Percentiles rank a stretch among this genome's conserved stretches.
Conservation (phyloP, 2,113 vertebrate species). For the Gnathonemus longibarbis region DNA sequence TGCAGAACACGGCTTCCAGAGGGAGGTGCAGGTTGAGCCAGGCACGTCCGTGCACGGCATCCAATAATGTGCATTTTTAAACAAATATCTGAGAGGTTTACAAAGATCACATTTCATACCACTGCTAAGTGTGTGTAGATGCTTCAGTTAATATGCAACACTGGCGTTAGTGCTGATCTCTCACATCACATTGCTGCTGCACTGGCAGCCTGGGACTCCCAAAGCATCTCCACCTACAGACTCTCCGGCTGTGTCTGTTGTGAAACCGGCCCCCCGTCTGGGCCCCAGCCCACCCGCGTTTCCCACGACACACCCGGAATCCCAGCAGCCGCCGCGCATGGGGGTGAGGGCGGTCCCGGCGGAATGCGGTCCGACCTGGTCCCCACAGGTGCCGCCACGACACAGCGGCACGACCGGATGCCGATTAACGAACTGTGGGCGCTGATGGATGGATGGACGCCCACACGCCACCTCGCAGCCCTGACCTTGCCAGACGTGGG, state of each 20-base stretch:
- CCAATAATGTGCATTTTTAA: neutral
- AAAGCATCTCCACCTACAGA: neutral
- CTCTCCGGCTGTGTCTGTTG: neutral
- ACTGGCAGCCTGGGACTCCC: neutral
- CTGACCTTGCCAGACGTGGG: neutral
- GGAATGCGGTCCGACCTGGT: conserved; percentile 5
- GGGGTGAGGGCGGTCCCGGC: neutral
- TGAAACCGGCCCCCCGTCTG: neutral
- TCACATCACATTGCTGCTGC: neutral
- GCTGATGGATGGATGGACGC: neutral
- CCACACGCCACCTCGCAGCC: neutral
- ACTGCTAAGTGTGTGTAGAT: neutral
- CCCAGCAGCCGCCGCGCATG: neutral
- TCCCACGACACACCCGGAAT: neutral
- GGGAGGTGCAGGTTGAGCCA: neutral
- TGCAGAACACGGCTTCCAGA: no score
- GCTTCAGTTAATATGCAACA: neutral
- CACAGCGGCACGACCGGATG: neutral
- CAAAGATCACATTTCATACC: neutral
- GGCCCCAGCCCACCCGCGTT: neutral
- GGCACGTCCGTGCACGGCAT: neutral
- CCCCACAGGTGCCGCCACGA: neutral
- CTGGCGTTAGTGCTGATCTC: neutral
- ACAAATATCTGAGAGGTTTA: neutral
- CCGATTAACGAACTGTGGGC: neutral